Evolutionary conservation across 2,797 vertebrate genomes (phyloP).

Genomic region (Amphiprion clarkii): DNA sequence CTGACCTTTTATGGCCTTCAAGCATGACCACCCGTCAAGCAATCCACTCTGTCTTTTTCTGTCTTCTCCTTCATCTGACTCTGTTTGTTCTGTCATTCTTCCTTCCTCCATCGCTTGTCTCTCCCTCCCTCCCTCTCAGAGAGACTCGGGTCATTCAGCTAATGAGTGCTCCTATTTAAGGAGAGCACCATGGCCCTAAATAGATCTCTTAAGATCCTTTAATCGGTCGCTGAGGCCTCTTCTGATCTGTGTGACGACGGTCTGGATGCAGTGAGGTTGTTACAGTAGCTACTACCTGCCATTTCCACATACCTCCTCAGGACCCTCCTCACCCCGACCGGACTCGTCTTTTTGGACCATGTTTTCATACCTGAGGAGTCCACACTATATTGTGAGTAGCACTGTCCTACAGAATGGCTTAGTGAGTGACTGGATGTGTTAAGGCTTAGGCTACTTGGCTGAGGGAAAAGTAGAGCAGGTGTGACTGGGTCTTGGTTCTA

Average conservation of each 20-base stretch:
- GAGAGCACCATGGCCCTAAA: slow-evolving; percentile 72
- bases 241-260: slow-evolving; percentile 41
- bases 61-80: slow-evolving; percentile 26
- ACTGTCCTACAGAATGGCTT: background rate
- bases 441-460: slow-evolving; percentile 60
- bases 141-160: slow-evolving; percentile 70
- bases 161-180: slow-evolving; percentile 83
- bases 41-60: slow-evolving; percentile 24
- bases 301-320: slow-evolving; percentile 15
- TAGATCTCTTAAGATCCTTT: slow-evolving; percentile 79
- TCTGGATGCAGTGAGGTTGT: slow-evolving; percentile 33
- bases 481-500: slow-evolving; percentile 33
- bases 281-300: slow-evolving; percentile 10
- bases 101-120: background rate
- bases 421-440: slow-evolving; percentile 5
- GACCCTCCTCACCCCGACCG: background rate
- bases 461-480: slow-evolving; percentile 56
- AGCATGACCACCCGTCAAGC: slow-evolving; percentile 53
- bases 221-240: slow-evolving; percentile 67
- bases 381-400: slow-evolving; percentile 80
- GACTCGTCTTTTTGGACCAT: slow-evolving; percentile 58
- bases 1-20: slow-evolving; percentile 48
- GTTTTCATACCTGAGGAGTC: slow-evolving; percentile 79
- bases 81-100: slow-evolving; percentile 24
- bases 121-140: slow-evolving; percentile 8